Evolutionary conservation across 2,888 invertebrate species (phyloP), one percentile per base, ranked within the genome.

Genomic region (Bimastos eiseni): DNA sequence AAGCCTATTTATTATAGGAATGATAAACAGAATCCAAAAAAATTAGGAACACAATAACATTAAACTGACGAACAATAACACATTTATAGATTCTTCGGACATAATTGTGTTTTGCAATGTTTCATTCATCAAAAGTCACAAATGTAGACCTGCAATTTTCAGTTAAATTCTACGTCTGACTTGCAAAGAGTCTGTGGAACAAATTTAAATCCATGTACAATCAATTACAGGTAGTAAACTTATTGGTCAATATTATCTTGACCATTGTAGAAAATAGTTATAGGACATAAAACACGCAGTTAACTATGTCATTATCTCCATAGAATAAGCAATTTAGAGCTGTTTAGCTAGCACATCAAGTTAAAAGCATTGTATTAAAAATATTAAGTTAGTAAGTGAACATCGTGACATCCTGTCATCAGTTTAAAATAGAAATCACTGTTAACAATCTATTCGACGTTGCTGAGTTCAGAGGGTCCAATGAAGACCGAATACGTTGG

Each of bases 401-500:
- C 70, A n/a, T 70, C 70, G 5, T 70, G 70, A n/a, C 13, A 11
- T 70, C n/a, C 70, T 70, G n/a, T 11, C 70, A 70, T 70, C 70
- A 70, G 70, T 70, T 70, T 70, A 70, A n/a, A 70, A n/a, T 30
- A 70, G 8, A 13, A n/a, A n/a, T 70, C n/a, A 8, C 30, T n/a
- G 70, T 70, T n/a, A n/a, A 6, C 30, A 24, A 55, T 30, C 70
- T 70, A 30, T 70, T 6, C 70, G 11, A 70, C 13, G n/a, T n/a
- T 70, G 70, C 8, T 70, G 70, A 70, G 70, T 30, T 70, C 70
- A 4, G 70, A 6, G 70, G 70, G 30, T 30, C 70, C 70, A 70
- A 70, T 70, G 70, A 70, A 70, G 70, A 70, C 70, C n/a, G 70
- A 70, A 70, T 70, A 70, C 70, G 70, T 70, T 30, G 70, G 70